Evolutionary conservation across 1,140 invertebrate genomes (phyloP).

Genomic region (Steinernema feltiae): DNA sequence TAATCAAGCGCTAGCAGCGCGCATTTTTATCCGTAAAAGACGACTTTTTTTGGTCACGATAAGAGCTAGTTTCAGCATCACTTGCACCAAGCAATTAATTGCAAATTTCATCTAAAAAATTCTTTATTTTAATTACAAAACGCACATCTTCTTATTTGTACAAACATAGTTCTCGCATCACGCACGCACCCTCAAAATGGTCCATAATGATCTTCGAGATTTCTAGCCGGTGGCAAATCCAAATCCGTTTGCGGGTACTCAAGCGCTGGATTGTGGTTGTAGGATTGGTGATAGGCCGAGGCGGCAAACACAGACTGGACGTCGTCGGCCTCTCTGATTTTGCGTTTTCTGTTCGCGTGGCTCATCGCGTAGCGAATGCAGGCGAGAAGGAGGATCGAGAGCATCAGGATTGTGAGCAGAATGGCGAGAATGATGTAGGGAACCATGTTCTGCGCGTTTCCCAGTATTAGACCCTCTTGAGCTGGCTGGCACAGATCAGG

Average conservation of each 20-base stretch:
- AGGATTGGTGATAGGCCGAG: not conserved
- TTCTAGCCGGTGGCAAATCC: not conserved
- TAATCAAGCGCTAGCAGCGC: too few species aligned
- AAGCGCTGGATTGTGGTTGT: not conserved
- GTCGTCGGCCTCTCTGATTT: not conserved
- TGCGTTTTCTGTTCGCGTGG: not conserved
- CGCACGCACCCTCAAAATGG: not conserved
- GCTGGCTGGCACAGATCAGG: not conserved
- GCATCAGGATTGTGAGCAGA: conserved; percentile 55
- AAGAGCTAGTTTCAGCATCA: too few species aligned
- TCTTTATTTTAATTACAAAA: not conserved
- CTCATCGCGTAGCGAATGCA: conserved; percentile 48
- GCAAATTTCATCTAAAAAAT: too few species aligned
- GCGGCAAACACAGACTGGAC: not conserved
- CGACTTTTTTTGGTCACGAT: too few species aligned
- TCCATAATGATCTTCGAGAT: not conserved
- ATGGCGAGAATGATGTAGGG: conserved; percentile 56
- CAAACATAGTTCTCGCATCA: not conserved
- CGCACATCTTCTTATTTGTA: not conserved
- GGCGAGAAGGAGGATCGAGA: conserved; percentile 54
- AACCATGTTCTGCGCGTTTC: not conserved
- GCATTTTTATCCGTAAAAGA: too few species aligned
- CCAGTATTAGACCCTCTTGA: not conserved
- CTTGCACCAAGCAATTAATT: too few species aligned
- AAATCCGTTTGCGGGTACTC: not conserved